Evolutionary conservation across 2,113 vertebrate species (phyloP).

Genomic region (Halichoerus grypus): DNA sequence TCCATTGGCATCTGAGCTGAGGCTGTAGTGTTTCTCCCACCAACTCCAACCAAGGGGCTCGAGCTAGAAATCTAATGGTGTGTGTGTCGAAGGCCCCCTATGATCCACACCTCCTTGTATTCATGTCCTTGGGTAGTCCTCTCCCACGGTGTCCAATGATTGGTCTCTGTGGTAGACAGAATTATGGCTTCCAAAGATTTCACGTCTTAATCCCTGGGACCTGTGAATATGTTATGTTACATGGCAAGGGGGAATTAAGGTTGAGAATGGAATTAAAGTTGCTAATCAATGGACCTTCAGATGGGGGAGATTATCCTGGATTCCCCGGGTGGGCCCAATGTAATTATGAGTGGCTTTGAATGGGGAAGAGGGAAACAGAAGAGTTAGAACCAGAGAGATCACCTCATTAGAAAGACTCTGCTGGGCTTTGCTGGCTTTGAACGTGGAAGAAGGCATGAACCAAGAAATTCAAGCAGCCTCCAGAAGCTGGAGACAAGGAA

Average conservation of each 20-base stretch:
- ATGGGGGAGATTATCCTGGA: neutral
- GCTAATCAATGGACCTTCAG: neutral
- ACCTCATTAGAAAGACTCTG: neutral
- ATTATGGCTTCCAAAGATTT: too few species aligned
- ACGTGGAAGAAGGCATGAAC: neutral
- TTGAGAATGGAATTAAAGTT: neutral
- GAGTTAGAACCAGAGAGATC: neutral
- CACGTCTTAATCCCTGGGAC: neutral
- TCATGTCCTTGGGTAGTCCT: neutral
- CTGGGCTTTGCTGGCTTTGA: neutral
- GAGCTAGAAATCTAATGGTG: neutral
- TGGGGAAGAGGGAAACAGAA: neutral
- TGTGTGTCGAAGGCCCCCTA: rapidly evolving
- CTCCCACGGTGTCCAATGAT: neutral
- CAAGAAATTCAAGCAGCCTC: neutral
- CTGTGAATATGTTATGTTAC: neutral
- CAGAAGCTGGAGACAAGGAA: neutral
- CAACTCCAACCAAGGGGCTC: neutral
- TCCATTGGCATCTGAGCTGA: neutral
- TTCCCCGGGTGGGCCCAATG: rapidly evolving
- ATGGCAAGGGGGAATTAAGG: neutral
- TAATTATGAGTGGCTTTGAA: neutral
- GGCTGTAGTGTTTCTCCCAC: rapidly evolving
- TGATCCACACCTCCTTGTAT: rapidly evolving
- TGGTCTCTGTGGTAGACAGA: neutral